Base-by-base conservation (phyloP, 2,888 invertebrate genomes). In the Branchellion lobata region DNA sequence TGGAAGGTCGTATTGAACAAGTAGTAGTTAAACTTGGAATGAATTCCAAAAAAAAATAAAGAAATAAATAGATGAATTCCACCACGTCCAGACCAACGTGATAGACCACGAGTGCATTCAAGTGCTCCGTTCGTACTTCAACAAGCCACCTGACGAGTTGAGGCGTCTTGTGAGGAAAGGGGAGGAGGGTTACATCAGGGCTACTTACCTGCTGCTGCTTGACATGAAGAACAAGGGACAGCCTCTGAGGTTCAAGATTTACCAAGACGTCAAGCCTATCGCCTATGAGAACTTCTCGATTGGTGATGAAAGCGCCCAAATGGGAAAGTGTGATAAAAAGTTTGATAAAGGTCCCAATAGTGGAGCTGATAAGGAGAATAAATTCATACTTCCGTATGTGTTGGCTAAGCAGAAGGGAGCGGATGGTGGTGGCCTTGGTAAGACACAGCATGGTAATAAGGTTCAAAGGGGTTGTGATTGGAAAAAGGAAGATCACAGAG, bases 131-230 rank as follows among this genome's bases (percentile, higher is more conserved):
- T 87, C 87, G 21, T 87, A 89, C 83, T 86, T 88, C 82, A 87
- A 87, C 40, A 85, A 86, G 81, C 84, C 87, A 1, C 84, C 85
- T 72, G 84, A 85, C 21, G 86, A 87, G 27, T 88, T 89, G 83
- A 80, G 72, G 40, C 24, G 31, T 18, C 81, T 84, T 31, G 83
- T 87, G 11, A 82, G 83, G 79, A 83, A 89, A 85, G 91, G 91
- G 91, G 88, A 89, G 75, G 92, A 91, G 84, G 92, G 92, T 87
- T 92, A 92, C 85, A 88, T 91, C 84, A 92, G 92, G 0, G 91
- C 93, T 1, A 92, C 92, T 0, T 93, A 93, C 87, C 90, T 92
- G 82, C 86, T 93, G 61, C 87, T 93, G 71, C 84, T 91, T 36
- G 89, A 89, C 79, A 90, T 90, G 84, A 92, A 92, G 85, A 87